Conservation (phyloP, 2,888 invertebrate species). For the Pinctada fucata region DNA sequence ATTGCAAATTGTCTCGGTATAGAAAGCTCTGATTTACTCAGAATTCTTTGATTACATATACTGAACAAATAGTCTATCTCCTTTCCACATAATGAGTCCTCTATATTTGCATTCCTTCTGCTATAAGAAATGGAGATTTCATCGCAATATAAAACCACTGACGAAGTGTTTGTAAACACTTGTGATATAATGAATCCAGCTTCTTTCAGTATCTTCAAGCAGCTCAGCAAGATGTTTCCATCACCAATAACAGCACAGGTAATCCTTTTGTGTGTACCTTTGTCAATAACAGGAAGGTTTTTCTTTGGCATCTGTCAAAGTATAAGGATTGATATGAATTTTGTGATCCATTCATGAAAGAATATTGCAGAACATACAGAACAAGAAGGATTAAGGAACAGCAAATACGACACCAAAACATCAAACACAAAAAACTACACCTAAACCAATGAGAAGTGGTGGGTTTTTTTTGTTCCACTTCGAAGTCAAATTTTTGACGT, state of each 20-base stretch:
- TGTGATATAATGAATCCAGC: constrained; percentile 37
- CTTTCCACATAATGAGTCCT: constrained; percentile 35
- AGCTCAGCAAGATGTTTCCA: constrained; percentile 52
- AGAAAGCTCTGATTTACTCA: constrained; percentile 47
- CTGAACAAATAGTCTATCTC: constrained; percentile 55
- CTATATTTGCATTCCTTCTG: constrained; percentile 43
- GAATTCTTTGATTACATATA: constrained; percentile 57
- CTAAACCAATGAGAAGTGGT: too few species aligned
- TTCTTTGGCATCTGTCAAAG: too few species aligned
- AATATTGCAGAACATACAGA: too few species aligned
- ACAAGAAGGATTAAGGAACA: too few species aligned
- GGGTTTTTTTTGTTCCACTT: too few species aligned
- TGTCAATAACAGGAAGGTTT: too few species aligned
- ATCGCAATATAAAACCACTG: constrained; percentile 41
- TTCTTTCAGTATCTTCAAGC: constrained; percentile 44
- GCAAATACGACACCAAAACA: too few species aligned
- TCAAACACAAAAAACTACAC: too few species aligned
- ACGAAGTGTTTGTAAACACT: constrained; percentile 52
- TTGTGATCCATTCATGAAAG: too few species aligned
- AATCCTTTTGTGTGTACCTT: neutral
- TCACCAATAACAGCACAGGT: constrained; percentile 58
- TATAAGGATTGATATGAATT: too few species aligned
- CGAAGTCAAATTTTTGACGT: too few species aligned
- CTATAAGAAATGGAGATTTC: constrained; percentile 39
- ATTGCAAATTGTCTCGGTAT: constrained; percentile 42